Conservation (phyloP, 2,797 vertebrate genomes). For the Anniella stebbinsi region DNA sequence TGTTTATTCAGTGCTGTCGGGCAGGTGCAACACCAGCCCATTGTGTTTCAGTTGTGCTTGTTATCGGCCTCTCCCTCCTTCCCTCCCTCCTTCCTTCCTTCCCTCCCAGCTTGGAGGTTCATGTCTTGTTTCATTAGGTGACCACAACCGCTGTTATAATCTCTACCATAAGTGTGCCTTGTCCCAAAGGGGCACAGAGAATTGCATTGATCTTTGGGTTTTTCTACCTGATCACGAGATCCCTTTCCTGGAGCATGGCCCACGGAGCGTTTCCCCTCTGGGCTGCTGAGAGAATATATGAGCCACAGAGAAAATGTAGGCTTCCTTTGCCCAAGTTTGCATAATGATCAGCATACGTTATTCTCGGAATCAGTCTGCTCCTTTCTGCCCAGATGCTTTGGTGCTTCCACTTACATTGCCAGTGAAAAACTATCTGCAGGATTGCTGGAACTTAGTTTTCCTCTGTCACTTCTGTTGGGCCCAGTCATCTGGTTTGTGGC, state of each 20-base stretch:
- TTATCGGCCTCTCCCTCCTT: background rate
- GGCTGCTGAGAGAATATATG: background rate
- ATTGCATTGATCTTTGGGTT: background rate
- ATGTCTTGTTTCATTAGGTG: slow-evolving; percentile 3
- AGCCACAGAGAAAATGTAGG: background rate
- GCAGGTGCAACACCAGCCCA: slow-evolving; percentile 15
- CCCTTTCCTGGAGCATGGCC: background rate
- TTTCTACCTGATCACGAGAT: background rate
- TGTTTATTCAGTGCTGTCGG: background rate
- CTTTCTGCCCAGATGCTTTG: background rate
- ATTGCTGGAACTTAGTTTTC: background rate
- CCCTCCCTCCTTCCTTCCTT: slow-evolving; percentile 12
- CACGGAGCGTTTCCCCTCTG: background rate
- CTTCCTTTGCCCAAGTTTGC: background rate
- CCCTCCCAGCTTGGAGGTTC: background rate
- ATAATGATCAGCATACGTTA: background rate
- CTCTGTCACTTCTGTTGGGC: background rate
- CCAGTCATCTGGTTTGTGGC: background rate
- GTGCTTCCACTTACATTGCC: no score
- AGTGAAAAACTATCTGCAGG: background rate
- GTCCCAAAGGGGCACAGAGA: background rate
- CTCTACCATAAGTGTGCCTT: background rate
- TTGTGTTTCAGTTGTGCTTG: background rate
- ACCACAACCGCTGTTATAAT: background rate
- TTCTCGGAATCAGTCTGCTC: background rate